phyloP scores from a whole-genome alignment of 1,140 invertebrate species.

The Pemphigus obesinymphae region DNA sequence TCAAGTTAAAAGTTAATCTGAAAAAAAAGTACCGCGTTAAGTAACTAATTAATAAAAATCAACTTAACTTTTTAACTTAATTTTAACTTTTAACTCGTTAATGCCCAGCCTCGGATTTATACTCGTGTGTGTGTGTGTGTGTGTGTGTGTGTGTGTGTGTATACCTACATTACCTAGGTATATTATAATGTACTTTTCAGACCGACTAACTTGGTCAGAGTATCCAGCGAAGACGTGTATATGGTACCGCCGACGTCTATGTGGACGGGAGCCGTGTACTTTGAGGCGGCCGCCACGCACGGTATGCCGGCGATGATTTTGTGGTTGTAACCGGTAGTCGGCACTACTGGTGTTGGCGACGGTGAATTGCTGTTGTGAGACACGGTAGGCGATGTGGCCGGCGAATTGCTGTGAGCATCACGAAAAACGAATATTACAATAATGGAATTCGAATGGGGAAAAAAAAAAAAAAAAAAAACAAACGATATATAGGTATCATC shows the following conservation, averaged over 20 bases:
- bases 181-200: neutral
- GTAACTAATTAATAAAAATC: no score
- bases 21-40: no score
- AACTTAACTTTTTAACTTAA: no score
- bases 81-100: no score
- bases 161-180: neutral
- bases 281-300: conserved; percentile 82
- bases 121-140: no score
- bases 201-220: conserved; percentile 81
- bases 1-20: no score
- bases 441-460: neutral
- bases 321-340: conserved; percentile 56
- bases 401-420: conserved; percentile 52
- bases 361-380: conserved; percentile 61
- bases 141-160: neutral
- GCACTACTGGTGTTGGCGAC: conserved; percentile 56
- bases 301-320: conserved; percentile 77
- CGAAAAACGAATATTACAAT: conserved; percentile 4
- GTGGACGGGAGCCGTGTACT: conserved; percentile 91
- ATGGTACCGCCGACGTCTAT: conserved; percentile 96
- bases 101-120: no score
- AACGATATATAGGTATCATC: no score
- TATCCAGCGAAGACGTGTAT: conserved; percentile 92
- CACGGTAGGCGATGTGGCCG: conserved; percentile 64
- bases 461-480: neutral